phyloP scores from a whole-genome alignment of 1,140 invertebrate species.

The Drosophila arizonae region DNA sequence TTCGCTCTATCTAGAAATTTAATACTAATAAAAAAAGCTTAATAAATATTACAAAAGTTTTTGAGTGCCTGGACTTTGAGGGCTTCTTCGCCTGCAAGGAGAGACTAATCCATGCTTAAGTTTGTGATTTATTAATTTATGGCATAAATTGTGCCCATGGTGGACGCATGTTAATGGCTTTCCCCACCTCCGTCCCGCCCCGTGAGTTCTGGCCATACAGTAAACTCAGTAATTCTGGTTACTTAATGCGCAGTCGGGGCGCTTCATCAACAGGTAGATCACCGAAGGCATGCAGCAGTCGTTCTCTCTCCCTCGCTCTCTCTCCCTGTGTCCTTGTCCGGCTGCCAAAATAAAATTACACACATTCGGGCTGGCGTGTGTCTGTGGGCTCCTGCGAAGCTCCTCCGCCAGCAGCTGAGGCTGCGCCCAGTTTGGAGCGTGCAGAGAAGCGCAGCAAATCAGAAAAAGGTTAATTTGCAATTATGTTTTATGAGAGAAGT shows the following conservation, averaged over 20 bases:
- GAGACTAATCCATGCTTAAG: not conserved
- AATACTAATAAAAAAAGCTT: too few relatives aligned
- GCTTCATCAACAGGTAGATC: conserved; percentile 37
- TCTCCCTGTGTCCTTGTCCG: conserved; percentile 12
- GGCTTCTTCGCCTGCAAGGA: too few relatives aligned
- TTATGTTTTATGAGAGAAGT: conserved; percentile 46
- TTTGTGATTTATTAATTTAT: conserved; percentile 7
- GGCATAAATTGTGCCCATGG: conserved; percentile 8
- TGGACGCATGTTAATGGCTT: conserved; percentile 8
- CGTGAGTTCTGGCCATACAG: conserved; percentile 27
- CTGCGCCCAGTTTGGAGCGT: conserved; percentile 10
- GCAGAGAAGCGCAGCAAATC: conserved; percentile 39
- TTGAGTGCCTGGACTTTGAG: not conserved
- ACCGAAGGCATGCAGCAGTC: conserved; percentile 17
- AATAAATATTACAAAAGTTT: not conserved
- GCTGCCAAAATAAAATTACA: conserved; percentile 40
- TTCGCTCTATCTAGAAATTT: too few relatives aligned
- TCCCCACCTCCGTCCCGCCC: not conserved
- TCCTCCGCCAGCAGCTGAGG: not conserved
- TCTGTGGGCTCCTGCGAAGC: not conserved
- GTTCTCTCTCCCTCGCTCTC: not conserved
- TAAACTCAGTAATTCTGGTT: conserved; percentile 45
- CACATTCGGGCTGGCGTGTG: conserved; percentile 22
- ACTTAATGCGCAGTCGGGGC: conserved; percentile 38
- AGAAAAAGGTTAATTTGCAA: conserved; percentile 49